Evolutionary conservation across 2,797 vertebrate species (phyloP), one percentile per base, ranked within the genome.

Genomic region (Pseudochaenichthys georgianus): DNA sequence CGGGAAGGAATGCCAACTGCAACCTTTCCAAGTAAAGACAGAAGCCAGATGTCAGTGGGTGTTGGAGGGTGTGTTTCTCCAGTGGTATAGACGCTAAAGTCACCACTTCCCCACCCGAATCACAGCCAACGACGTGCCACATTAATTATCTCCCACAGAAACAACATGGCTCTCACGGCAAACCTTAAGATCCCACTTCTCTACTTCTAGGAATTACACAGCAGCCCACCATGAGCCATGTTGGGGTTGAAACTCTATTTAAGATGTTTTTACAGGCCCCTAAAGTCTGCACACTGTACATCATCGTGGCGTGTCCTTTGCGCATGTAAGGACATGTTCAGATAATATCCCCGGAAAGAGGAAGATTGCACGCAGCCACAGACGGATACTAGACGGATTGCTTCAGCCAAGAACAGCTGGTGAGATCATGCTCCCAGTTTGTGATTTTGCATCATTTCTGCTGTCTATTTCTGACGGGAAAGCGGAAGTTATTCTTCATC

Each of bases 291-390:
- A 21, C 63, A 61, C 13, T 70, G 34, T 17, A 45, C 70, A 57
- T 62, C 58, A 72, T 28, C 21, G 16, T 0, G 7, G 52, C 78
- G 15, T 46, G 15, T 45, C 52, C 23, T 38, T 53, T 88, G 85
- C 71, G 82, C 89, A 91, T 92, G 82, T 90, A 90, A 72, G 87
- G 88, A 77, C 86, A 85, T 87, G 80, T 53, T 76, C 47, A 74
- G 81, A 89, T 72, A 88, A 76, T 55, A 72, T 73, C 63, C 67
- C n/a, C n/a, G n/a, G 75, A 87, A 88, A 89, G 78, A 84, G 86
- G 83, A 88, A 83, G 80, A 61, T 41, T 83, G 73, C 53, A 72
- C 68, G 58, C 81, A n/a, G 34, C 46, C 73, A 64, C 70, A 80
- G 70, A 83, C 65, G 79, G 58, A 72, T 38, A 77, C 57, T 66